phyloP scores from a whole-genome alignment of 2,888 invertebrate species.

The Autographa gamma region DNA sequence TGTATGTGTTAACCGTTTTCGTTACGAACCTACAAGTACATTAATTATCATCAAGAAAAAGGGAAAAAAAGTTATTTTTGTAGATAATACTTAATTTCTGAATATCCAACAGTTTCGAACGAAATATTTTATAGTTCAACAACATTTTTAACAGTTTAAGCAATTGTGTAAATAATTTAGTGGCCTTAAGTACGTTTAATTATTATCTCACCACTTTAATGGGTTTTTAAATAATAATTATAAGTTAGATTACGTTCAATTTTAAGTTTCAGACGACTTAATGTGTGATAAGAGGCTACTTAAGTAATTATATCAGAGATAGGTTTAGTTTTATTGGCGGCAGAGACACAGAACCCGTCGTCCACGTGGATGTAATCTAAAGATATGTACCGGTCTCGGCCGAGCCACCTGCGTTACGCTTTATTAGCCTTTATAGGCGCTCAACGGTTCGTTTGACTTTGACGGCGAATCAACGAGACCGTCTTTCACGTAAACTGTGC shows the following conservation, averaged over 20 bases:
- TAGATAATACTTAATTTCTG: neutral
- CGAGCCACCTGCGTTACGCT: slow-evolving; percentile 73
- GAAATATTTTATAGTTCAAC: neutral
- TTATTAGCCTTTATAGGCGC: slow-evolving; percentile 69
- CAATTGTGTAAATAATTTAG: slow-evolving; percentile 10
- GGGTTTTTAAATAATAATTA: slow-evolving; percentile 40
- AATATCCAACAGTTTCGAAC: neutral
- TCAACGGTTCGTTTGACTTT: slow-evolving; percentile 66
- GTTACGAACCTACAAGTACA: neutral
- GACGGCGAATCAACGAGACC: slow-evolving; percentile 42
- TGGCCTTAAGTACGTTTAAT: neutral
- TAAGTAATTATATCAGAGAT: slow-evolving; percentile 33
- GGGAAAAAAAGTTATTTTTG: too few relatives aligned
- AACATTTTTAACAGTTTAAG: neutral
- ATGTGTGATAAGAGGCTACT: slow-evolving; percentile 28
- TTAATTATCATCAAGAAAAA: neutral
- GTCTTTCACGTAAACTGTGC: slow-evolving; percentile 35
- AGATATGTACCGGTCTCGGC: slow-evolving; percentile 52
- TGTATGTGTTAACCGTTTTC: neutral
- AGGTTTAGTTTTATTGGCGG: slow-evolving; percentile 37
- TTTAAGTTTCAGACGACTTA: slow-evolving; percentile 18
- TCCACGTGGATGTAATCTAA: slow-evolving; percentile 48
- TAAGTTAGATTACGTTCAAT: slow-evolving; percentile 33
- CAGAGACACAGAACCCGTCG: slow-evolving; percentile 38
- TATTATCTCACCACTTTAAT: slow-evolving; percentile 34